phyloP scores from a whole-genome alignment of 2,113 vertebrate species.

The Syngnathus floridae region DNA sequence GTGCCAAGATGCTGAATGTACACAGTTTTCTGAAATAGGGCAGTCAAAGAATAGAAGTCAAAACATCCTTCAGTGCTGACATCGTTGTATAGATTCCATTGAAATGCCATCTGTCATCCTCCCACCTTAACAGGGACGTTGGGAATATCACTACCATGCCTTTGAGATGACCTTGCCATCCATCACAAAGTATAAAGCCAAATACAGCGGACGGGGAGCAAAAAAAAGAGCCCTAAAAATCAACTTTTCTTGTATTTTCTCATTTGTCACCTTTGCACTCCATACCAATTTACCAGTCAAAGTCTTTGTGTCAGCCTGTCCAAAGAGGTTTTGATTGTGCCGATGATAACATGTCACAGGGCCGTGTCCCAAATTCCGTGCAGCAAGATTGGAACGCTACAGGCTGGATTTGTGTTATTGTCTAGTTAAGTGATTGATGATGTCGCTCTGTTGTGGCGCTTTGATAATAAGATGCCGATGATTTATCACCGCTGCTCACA shows the following conservation, averaged over 20 bases:
- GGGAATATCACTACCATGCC: conserved; percentile 53
- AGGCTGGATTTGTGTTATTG: conserved; percentile 45
- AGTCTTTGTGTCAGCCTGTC: conserved; percentile 42
- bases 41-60: conserved; percentile 28
- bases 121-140: conserved; percentile 30
- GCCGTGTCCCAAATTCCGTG: conserved; percentile 30
- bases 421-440: conserved; percentile 69
- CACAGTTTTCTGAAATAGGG: conserved; percentile 29
- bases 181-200: conserved; percentile 37
- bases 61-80: conserved; percentile 40
- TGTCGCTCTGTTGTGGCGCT: conserved; percentile 55
- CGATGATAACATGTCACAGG: conserved; percentile 58
- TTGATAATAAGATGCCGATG: conserved; percentile 67
- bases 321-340: conserved; percentile 54
- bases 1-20: conserved; percentile 5
- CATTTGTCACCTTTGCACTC: conserved; percentile 34
- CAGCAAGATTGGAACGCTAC: conserved; percentile 32
- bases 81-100: conserved; percentile 53
- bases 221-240: not conserved
- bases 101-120: conserved; percentile 62
- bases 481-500: conserved; percentile 68
- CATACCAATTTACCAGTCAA: conserved; percentile 32
- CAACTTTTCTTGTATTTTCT: not conserved
- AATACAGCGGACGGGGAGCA: too few relatives aligned
- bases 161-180: conserved; percentile 59